These are phyloP conservation scores for Drosophila yakuba DNA, from an alignment of 1,140 invertebrate genomes.

Conservation along the genomic window DNA sequence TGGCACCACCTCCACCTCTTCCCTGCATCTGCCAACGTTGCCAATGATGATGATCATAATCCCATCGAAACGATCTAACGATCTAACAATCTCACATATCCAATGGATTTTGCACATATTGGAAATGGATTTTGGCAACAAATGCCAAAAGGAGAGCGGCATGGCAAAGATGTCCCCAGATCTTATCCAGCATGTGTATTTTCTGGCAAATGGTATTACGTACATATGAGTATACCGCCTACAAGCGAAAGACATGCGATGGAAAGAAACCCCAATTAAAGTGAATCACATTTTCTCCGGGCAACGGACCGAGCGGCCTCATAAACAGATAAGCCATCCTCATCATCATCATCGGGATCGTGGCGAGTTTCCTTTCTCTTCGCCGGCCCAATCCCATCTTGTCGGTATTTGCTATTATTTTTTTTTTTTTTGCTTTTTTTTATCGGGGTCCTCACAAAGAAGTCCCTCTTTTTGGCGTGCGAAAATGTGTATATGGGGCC, in stretches of 20 bases:
- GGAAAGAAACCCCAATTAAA: conserved; percentile 61
- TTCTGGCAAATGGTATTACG: conserved; percentile 21
- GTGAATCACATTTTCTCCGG: conserved; percentile 73
- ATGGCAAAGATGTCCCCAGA: conserved; percentile 59
- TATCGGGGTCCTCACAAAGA: conserved; percentile 5
- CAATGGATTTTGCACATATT: conserved; percentile 81
- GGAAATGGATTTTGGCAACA: conserved; percentile 36
- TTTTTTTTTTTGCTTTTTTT: conserved; percentile 1
- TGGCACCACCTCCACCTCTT: neutral
- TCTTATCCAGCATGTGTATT: conserved; percentile 40
- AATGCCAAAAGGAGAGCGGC: conserved; percentile 19
- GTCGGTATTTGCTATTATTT: conserved; percentile 28
- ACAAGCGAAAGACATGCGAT: neutral
- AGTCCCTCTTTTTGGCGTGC: conserved; percentile 18
- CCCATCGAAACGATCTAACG: conserved; percentile 57
- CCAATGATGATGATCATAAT: conserved; percentile 41
- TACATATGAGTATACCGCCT: conserved; percentile 1
- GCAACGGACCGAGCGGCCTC: conserved; percentile 47
- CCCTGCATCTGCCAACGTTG: neutral
- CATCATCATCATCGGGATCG: conserved; percentile 22
- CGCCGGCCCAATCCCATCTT: conserved; percentile 15
- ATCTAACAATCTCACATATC: conserved; percentile 57
- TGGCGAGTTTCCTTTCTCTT: conserved; percentile 12
- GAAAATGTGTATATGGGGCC: conserved; percentile 25
- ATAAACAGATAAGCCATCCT: conserved; percentile 71